Evolutionary conservation across 2,797 vertebrate species (phyloP).

Genomic region (Pristis pectinata): DNA sequence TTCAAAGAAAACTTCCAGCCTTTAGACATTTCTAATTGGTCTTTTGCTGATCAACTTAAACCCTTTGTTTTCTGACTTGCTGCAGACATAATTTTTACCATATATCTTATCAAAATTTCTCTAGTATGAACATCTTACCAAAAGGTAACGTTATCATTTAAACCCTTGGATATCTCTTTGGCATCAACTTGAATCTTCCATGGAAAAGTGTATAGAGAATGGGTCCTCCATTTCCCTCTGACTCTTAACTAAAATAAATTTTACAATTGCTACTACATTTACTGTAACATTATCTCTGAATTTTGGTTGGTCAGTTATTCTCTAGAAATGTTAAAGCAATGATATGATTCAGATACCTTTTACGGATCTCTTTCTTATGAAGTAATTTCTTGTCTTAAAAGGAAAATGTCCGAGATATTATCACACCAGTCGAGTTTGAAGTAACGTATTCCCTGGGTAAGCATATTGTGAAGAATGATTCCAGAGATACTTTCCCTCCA

Average conservation of each 20-base stretch:
- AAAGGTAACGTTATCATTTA: background rate
- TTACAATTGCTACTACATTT: background rate
- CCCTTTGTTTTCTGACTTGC: background rate
- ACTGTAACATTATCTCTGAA: background rate
- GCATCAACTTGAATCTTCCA: background rate
- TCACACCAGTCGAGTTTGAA: constrained; percentile 74
- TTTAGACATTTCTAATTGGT: background rate
- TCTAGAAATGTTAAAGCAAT: background rate
- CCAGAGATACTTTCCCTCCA: constrained; percentile 56
- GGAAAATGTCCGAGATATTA: constrained; percentile 86
- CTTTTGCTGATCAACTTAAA: background rate
- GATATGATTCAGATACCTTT: constrained; percentile 13
- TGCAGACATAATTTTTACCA: background rate
- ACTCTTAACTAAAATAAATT: background rate
- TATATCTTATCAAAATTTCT: background rate
- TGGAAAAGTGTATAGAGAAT: background rate
- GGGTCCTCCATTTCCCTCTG: background rate
- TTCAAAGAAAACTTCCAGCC: background rate
- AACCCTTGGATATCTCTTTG: background rate
- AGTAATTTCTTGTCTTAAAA: constrained; percentile 57
- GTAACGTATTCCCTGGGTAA: constrained; percentile 70
- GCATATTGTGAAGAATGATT: constrained; percentile 51
- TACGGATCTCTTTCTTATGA: constrained; percentile 41
- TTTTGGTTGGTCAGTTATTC: background rate
- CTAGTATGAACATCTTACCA: background rate